phyloP scores from a whole-genome alignment of 1,140 invertebrate species.

The Panulirus ornatus region DNA sequence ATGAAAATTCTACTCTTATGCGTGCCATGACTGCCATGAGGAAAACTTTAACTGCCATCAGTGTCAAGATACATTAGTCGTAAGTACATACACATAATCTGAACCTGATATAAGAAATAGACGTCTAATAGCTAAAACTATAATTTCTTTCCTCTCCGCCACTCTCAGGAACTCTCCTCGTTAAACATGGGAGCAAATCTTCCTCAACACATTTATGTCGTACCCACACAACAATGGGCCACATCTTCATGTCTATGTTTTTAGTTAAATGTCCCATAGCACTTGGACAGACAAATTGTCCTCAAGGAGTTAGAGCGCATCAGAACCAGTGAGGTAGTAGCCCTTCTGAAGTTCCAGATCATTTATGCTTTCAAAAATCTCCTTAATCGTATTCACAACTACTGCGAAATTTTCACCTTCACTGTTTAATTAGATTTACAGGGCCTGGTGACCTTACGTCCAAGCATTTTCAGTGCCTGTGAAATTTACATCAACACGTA shows the following conservation, averaged over 20 bases:
- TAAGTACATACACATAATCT: slow-evolving; percentile 1
- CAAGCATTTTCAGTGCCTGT: too few relatives aligned
- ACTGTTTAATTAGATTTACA: too few relatives aligned
- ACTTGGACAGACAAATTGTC: slow-evolving; percentile 1
- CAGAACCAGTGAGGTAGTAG: background rate
- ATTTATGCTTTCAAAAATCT: background rate
- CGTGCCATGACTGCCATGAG: background rate
- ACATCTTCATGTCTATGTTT: slow-evolving; percentile 4
- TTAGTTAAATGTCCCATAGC: slow-evolving; percentile 9
- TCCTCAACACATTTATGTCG: background rate
- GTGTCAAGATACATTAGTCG: background rate
- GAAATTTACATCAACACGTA: too few relatives aligned
- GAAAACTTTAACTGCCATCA: background rate
- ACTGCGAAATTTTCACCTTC: background rate
- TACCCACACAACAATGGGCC: slow-evolving; percentile 8
- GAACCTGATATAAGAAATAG: background rate
- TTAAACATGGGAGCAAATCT: slow-evolving; percentile 6
- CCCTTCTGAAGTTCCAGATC: background rate
- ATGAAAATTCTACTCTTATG: background rate
- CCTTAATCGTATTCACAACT: background rate
- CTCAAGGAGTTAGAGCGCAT: background rate
- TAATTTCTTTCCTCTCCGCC: slow-evolving; percentile 19
- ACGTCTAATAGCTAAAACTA: slow-evolving; percentile 10
- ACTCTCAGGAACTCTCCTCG: background rate
- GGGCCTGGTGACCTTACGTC: too few relatives aligned